Evolutionary conservation across 2,888 invertebrate genomes (phyloP).

Genomic region (Allolobophora icterica): DNA sequence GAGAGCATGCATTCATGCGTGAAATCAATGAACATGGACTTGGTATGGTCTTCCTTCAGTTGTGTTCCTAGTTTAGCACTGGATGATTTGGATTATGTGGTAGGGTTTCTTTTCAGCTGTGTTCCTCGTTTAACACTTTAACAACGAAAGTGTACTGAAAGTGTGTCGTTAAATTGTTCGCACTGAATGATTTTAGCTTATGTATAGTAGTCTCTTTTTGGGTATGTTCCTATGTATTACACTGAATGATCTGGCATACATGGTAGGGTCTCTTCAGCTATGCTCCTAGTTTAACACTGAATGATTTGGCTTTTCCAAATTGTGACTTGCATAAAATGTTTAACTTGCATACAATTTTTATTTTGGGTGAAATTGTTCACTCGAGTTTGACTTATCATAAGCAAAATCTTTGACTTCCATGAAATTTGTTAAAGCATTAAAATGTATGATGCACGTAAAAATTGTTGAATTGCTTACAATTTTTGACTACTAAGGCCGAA

Average conservation of each 20-base stretch:
- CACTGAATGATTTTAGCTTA: too few relatives aligned
- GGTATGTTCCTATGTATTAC: too few relatives aligned
- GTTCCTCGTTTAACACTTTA: too few relatives aligned
- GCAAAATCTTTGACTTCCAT: background rate
- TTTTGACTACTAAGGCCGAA: background rate
- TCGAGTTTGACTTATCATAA: too few relatives aligned
- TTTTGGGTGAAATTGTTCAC: too few relatives aligned
- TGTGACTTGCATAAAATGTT: constrained; percentile 17
- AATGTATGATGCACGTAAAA: constrained; percentile 3
- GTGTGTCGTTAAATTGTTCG: too few relatives aligned
- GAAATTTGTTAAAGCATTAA: background rate
- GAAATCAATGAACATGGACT: constrained; percentile 8
- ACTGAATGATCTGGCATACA: too few relatives aligned
- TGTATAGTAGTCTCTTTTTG: too few relatives aligned
- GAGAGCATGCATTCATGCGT: background rate
- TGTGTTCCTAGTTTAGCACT: background rate
- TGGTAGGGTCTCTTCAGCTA: background rate
- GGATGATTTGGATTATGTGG: background rate
- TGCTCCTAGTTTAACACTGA: background rate
- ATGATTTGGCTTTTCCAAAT: background rate
- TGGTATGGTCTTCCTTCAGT: background rate
- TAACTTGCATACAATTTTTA: background rate
- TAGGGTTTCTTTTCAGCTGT: too few relatives aligned
- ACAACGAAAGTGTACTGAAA: too few relatives aligned
- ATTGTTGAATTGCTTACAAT: background rate